These are phyloP conservation scores for Drosophila mayaguana DNA, from an alignment of 2,888 invertebrate genomes.

Conservation along the genomic window DNA sequence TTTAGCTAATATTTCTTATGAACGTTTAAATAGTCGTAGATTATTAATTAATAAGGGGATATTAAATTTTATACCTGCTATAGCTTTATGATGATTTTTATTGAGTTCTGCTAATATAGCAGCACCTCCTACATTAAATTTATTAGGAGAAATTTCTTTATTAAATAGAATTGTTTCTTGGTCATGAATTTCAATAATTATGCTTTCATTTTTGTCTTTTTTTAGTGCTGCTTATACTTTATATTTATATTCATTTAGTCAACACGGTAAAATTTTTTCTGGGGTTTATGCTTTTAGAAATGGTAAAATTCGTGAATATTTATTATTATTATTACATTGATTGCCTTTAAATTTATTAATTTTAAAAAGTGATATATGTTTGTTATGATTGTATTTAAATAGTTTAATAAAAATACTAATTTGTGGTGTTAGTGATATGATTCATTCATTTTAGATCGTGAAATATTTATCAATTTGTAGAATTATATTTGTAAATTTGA, in stretches of 20 bases:
- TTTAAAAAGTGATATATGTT: constrained; percentile 86
- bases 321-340: constrained; percentile 88
- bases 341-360: constrained; percentile 88
- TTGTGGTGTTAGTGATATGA: constrained; percentile 88
- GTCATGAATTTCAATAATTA: neutral
- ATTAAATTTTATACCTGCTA: neutral
- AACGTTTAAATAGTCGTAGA: neutral
- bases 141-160: neutral
- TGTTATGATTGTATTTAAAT: constrained; percentile 87
- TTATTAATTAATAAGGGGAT: neutral
- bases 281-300: constrained; percentile 86
- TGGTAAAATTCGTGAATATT: constrained; percentile 87
- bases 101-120: neutral
- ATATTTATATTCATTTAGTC: constrained; percentile 77
- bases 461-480: constrained; percentile 86
- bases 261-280: constrained; percentile 87
- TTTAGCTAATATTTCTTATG: constrained; percentile 1
- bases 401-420: constrained; percentile 89
- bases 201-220: neutral
- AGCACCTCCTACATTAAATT: neutral
- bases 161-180: constrained; percentile 3
- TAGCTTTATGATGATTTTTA: neutral
- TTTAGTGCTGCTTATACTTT: neutral
- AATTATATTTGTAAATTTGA: constrained; percentile 86
- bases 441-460: constrained; percentile 86